Percentiles rank a stretch among this genome's conserved stretches.
Evolutionary conservation across 2,888 invertebrate species (phyloP).

Genomic region (Athalia circularis): DNA sequence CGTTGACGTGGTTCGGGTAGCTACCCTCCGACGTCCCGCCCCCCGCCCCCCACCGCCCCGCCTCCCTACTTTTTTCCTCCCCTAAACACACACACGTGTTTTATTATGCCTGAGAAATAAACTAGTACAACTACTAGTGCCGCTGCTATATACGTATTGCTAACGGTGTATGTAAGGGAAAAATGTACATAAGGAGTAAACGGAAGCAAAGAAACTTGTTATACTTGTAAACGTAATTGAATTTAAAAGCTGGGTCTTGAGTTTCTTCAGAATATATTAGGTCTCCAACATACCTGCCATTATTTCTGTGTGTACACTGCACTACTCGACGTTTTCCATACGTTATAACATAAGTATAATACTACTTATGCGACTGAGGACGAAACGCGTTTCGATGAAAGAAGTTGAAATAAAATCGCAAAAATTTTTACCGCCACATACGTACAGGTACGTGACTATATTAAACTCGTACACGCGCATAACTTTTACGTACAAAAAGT

Average conservation of each 20-base stretch:
- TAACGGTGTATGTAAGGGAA: not conserved
- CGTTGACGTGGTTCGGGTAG: no score
- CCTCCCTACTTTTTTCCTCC: no score
- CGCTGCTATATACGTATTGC: not conserved
- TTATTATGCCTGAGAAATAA: not conserved
- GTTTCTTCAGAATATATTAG: slow-evolving; percentile 6
- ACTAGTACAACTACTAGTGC: not conserved
- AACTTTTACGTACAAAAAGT: not conserved
- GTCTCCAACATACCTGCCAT: no score
- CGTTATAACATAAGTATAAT: not conserved
- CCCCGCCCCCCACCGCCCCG: no score
- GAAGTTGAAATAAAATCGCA: not conserved
- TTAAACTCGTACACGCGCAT: not conserved
- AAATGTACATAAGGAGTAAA: not conserved
- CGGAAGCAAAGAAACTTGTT: not conserved
- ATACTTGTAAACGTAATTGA: slow-evolving; percentile 1
- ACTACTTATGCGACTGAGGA: not conserved
- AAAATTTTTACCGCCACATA: not conserved
- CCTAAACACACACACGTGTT: not conserved
- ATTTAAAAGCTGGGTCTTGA: not conserved
- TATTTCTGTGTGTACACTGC: not conserved
- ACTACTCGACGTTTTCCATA: not conserved
- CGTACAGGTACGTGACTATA: not conserved
- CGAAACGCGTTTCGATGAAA: not conserved
- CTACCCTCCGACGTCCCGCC: no score